A percentile compares a stretch with the other conserved stretches of the same genome.
phyloP scores from a whole-genome alignment of 2,113 vertebrate genomes.

The Nothocercus julius region DNA sequence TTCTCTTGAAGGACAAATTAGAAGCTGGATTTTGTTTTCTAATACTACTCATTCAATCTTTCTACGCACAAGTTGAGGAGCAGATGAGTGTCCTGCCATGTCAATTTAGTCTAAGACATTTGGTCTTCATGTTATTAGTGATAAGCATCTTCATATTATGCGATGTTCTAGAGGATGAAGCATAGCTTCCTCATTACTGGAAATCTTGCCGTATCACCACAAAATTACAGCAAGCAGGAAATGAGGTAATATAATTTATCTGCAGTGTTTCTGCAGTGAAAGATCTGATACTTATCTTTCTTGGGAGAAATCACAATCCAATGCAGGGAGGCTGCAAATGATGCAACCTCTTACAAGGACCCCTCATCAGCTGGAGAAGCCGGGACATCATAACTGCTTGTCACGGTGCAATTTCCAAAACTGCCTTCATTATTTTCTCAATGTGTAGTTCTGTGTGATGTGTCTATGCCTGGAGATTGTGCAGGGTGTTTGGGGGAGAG shows the following conservation, averaged over 20 bases:
- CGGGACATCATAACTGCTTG: not conserved
- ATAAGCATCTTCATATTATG: not conserved
- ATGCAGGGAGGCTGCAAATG: not conserved
- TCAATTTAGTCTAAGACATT: not conserved
- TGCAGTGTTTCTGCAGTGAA: not conserved
- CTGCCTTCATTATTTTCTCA: not conserved
- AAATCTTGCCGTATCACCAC: not conserved
- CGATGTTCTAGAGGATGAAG: not conserved
- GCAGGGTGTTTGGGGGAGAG: not conserved
- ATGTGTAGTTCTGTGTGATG: not conserved
- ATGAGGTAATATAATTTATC: not conserved
- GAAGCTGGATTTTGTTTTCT: slow-evolving; percentile 9
- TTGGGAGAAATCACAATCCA: not conserved
- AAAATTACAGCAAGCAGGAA: not conserved
- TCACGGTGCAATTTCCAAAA: not conserved
- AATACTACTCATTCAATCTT: not conserved
- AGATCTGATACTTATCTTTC: not conserved
- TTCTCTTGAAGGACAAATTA: slow-evolving; percentile 7
- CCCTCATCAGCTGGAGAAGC: not conserved
- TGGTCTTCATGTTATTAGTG: not conserved
- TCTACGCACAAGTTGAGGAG: not conserved
- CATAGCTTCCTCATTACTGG: not conserved
- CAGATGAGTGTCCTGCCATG: not conserved
- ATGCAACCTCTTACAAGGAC: not conserved
- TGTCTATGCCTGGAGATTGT: not conserved